phyloP scores from a whole-genome alignment of 2,888 invertebrate species.

The Agriopis aurantiaria region DNA sequence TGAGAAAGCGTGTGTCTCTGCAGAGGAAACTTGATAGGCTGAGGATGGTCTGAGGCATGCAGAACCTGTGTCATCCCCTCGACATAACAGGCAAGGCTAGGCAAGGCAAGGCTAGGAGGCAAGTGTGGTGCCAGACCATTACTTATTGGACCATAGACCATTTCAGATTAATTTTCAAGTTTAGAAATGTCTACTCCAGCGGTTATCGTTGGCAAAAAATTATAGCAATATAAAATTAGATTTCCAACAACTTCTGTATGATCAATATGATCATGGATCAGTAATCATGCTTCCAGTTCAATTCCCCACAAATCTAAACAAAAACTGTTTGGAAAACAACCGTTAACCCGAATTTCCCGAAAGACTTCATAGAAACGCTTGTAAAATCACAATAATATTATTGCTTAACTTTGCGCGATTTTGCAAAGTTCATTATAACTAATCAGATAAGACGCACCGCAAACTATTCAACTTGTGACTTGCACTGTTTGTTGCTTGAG shows the following conservation, averaged over 20 bases:
- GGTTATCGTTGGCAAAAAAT: neutral
- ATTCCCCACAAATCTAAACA: constrained; percentile 14
- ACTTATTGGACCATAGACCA: too few species aligned
- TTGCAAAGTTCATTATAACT: constrained; percentile 30
- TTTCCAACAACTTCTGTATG: neutral
- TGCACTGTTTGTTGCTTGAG: constrained; percentile 17
- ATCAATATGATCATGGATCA: neutral
- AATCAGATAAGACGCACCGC: constrained; percentile 30
- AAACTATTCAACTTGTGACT: constrained; percentile 29
- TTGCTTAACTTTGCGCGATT: constrained; percentile 7
- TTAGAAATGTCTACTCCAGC: too few species aligned
- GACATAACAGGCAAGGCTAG: too few species aligned
- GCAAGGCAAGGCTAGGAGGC: too few species aligned
- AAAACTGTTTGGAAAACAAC: constrained; percentile 9
- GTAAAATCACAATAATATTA: constrained; percentile 20
- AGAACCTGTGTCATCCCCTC: too few species aligned
- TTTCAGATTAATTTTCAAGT: too few species aligned
- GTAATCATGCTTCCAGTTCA: neutral
- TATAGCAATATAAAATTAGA: neutral
- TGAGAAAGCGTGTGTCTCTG: too few species aligned
- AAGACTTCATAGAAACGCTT: constrained; percentile 1
- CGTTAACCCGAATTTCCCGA: constrained; percentile 6
- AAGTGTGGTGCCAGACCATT: too few species aligned
- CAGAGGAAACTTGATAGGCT: too few species aligned
- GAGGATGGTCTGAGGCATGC: too few species aligned